phyloP scores from a whole-genome alignment of 2,113 vertebrate species.

The Daboia siamensis region DNA sequence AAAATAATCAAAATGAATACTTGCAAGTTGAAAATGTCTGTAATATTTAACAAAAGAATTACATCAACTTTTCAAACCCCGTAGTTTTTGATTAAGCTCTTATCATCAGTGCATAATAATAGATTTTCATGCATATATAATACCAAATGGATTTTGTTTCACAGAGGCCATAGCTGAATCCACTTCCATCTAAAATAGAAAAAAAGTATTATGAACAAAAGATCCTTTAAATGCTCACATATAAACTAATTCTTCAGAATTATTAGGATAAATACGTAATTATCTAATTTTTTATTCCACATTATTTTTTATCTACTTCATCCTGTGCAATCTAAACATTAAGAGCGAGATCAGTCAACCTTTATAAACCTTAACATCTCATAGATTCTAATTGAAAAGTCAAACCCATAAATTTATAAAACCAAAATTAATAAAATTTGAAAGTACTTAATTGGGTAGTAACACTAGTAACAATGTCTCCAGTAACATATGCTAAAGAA shows the following conservation, averaged over 20 bases:
- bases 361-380: neutral
- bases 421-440: neutral
- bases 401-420: neutral
- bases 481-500: neutral
- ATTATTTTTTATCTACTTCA: neutral
- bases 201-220: slow-evolving; percentile 16
- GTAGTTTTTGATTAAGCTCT: slow-evolving; percentile 4
- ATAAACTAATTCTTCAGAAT: neutral
- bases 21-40: neutral
- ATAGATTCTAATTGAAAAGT: neutral
- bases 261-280: neutral
- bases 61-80: neutral
- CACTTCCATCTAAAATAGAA: slow-evolving; percentile 62
- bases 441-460: neutral
- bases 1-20: neutral
- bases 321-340: neutral
- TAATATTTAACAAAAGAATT: neutral
- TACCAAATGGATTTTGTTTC: slow-evolving; percentile 52
- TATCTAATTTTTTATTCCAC: neutral
- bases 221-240: neutral
- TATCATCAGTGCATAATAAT: slow-evolving; percentile 7
- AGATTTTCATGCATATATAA: slow-evolving; percentile 27
- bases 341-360: neutral
- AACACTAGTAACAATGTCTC: neutral
- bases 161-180: slow-evolving; percentile 57